Evolutionary conservation across 2,888 invertebrate genomes (phyloP), one percentile per base, ranked within the genome.

Genomic region (Lomographa bimaculata): DNA sequence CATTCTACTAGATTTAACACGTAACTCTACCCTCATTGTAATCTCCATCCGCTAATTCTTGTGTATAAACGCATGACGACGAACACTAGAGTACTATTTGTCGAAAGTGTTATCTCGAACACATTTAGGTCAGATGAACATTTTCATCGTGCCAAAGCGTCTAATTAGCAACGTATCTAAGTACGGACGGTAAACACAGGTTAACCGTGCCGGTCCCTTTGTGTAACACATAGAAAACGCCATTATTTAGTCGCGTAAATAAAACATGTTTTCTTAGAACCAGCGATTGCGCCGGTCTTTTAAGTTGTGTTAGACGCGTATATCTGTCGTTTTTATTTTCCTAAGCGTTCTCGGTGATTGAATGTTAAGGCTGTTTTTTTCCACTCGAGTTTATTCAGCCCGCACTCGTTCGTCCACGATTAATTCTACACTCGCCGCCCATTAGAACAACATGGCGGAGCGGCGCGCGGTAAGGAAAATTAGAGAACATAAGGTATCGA

Each of bases 1-100:
- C 23, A 37, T 26, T 25, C 18, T 5, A 7, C 34, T 7, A 28
- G 19, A 33, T 44, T 16, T 14, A 24, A 17, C 37, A 33, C 14
- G 21, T 26, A 18, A 41, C 29, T n/a, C n/a, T 33, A 34, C 40
- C 36, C 25, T 35, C 33, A 25, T 26, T 37, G 40, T 34, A 14
- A 25, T 12, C 24, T 20, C 16, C 28, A 26, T 26, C 11, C 20
- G 14, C 20, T 26, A 29, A 12, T 24, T n/a, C 10, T 10, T 8
- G 0, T 2, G 12, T 18, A 14, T 29, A 24, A 37, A 29, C 28
- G 23, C 10, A 27, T 7, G 5, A 2, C 20, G 11, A 19, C 24
- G 17, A 16, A 14, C 8, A 17, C 5, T 25, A 17, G 17, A 3
- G 25, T 12, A 12, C 14, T 14, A 34, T 12, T 18, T 24, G 7